These are phyloP conservation scores for Rhinopomastus cyanomelas DNA, from an alignment of 2,113 vertebrate genomes.

Conservation along the genomic window DNA sequence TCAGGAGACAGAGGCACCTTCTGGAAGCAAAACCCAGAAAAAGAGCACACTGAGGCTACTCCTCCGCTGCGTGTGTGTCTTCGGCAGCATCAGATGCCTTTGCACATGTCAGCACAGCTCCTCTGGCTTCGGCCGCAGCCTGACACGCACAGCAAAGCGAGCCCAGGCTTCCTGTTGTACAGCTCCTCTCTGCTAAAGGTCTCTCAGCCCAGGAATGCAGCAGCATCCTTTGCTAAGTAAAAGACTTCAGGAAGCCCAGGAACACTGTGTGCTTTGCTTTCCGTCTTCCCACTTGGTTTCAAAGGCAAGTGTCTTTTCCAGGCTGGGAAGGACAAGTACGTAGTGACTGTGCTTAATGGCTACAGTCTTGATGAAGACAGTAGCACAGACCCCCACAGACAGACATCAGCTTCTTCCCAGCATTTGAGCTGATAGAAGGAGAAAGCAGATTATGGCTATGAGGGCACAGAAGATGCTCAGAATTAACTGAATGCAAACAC, in stretches of 20 bases:
- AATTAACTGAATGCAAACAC: fast-evolving
- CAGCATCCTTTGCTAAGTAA: fast-evolving
- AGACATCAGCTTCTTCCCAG: fast-evolving
- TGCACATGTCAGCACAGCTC: slow-evolving; percentile 22
- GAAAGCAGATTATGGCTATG: not conserved
- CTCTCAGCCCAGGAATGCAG: not conserved
- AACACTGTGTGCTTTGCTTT: not conserved
- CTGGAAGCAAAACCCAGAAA: slow-evolving; percentile 47
- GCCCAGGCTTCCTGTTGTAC: slow-evolving; percentile 24
- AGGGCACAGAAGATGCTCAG: not conserved
- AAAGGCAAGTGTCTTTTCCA: not conserved
- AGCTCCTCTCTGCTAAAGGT: slow-evolving; percentile 5
- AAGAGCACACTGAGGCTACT: not conserved
- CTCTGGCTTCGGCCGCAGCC: not conserved
- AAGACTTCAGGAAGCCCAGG: not conserved
- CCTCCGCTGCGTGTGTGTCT: not conserved
- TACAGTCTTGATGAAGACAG: not conserved
- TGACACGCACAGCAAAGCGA: not conserved
- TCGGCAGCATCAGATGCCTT: slow-evolving; percentile 10
- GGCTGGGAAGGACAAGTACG: not conserved
- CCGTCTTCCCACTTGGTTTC: not conserved
- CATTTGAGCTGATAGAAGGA: fast-evolving
- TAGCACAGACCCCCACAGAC: not conserved
- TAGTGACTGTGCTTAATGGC: fast-evolving
- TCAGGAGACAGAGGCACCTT: slow-evolving; percentile 43